Percentiles rank a stretch among this genome's conserved stretches.
phyloP scores from a whole-genome alignment of 2,797 vertebrate genomes.

The Enteromius argenteus region DNA sequence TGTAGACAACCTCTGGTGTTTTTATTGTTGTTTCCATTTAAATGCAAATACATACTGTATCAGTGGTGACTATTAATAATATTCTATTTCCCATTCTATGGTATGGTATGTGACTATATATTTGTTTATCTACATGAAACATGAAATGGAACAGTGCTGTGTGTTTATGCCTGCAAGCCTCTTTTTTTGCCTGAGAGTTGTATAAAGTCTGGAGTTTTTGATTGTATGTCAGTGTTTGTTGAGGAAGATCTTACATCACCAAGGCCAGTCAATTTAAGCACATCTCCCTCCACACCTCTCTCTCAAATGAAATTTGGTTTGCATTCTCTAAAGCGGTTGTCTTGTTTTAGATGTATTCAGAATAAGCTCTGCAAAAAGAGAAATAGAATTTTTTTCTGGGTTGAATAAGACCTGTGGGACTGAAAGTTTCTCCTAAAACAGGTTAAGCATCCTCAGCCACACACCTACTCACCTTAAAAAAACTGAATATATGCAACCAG shows the following conservation, averaged over 20 bases:
- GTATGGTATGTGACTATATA: not conserved
- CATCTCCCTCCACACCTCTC: not conserved
- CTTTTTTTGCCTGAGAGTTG: not conserved
- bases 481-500: conserved; percentile 60
- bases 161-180: conserved; percentile 7
- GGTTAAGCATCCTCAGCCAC: conserved; percentile 24
- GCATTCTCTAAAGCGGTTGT: conserved; percentile 19
- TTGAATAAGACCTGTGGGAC: conserved; percentile 20
- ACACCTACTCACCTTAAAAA: conserved; percentile 43
- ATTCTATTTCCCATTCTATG: not conserved
- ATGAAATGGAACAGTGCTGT: conserved; percentile 7
- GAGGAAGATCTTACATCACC: conserved; percentile 16
- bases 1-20: not conserved
- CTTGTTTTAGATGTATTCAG: conserved; percentile 21
- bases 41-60: not conserved
- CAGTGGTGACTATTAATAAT: conserved; percentile 14
- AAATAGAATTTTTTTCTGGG: conserved; percentile 5
- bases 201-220: conserved; percentile 12
- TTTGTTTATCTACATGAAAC: conserved; percentile 35
- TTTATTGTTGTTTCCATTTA: conserved; percentile 20
- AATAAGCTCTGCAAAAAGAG: conserved; percentile 7
- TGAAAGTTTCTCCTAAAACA: conserved; percentile 45
- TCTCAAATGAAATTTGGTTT: conserved; percentile 29
- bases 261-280: conserved; percentile 13
- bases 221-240: conserved; percentile 19